Evolutionary conservation across 2,797 vertebrate genomes (phyloP), one percentile per base, ranked within the genome.

Genomic region (Euthynnus affinis): DNA sequence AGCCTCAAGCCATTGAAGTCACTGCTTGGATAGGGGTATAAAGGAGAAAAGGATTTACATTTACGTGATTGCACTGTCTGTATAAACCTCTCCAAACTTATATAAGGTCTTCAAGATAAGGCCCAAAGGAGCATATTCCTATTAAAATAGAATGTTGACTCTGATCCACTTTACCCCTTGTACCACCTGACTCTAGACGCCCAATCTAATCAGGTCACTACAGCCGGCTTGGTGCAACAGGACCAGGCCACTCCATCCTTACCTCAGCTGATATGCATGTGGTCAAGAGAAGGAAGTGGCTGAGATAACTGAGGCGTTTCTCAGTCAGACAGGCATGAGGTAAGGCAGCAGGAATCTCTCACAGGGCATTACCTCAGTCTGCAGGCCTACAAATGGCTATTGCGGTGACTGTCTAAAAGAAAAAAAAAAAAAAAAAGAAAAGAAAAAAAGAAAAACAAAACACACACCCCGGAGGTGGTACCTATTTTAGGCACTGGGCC

Each of bases 231-330:
- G 66, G 79, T 22, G 79, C 78, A 74, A 69, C 71, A 79, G 80
- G 81, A 74, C 85, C 86, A 73, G 74, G 77, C 83, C 87, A 74
- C 84, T 81, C 61, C 75, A 77, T 79, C 82, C 81, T 91, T 89
- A 89, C 88, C 90, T 94, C 92, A 92, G 87, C 91, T 93, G 91
- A 93, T 93, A 91, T 84, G 84, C 85, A 91, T 92, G 90, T 86
- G 86, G 90, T 91, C 89, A 88, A 84, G 88, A 92, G 90, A 82
- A 94, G 93, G 91, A 94, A 92, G 93, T 91, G 83, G 83, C 85
- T 87, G 86, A 93, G 93, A 94, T 94, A 93, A 93, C 75, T 62
- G 76, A 86, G 85, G 87, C 80, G 71, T 93, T 91, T 88, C 78
- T 92, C 83, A 78, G 69, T 81, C 82, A 84, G 86, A 84, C 77